Conservation (phyloP, 2,797 vertebrate genomes). For the Sebastes goodei region DNA sequence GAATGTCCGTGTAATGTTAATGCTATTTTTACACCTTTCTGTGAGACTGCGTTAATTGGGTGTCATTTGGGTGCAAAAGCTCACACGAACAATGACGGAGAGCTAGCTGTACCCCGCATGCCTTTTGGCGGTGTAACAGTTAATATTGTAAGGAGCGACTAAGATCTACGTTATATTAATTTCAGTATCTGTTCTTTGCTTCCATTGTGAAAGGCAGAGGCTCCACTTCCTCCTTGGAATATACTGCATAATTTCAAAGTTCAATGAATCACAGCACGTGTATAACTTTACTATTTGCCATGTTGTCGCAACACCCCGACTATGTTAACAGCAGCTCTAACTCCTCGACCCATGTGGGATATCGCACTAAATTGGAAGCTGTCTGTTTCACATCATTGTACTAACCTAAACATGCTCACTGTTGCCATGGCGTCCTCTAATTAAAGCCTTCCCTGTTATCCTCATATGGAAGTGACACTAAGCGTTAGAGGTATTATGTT, state of each 20-base stretch:
- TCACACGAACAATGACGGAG: background rate
- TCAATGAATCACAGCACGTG: background rate
- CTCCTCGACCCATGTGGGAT: constrained; percentile 5
- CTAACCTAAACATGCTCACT: constrained; percentile 38
- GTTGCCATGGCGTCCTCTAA: constrained; percentile 68
- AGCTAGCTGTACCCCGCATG: background rate
- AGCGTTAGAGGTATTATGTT: constrained; percentile 50
- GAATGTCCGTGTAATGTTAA: background rate
- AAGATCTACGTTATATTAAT: background rate
- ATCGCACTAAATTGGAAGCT: constrained; percentile 35
- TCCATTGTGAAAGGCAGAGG: background rate
- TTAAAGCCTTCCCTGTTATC: constrained; percentile 63
- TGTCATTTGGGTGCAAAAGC: background rate
- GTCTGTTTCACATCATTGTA: constrained; percentile 47
- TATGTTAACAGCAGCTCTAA: background rate
- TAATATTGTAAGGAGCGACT: background rate
- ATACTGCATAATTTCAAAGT: background rate
- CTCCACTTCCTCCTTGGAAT: background rate
- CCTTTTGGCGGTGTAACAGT: background rate
- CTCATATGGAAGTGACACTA: constrained; percentile 68
- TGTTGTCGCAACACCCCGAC: background rate
- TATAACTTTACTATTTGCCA: background rate
- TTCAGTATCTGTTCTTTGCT: background rate
- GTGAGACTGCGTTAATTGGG: no score
- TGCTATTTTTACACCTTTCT: fast-evolving